phyloP scores from a whole-genome alignment of 2,113 vertebrate species.

The Albula glossodonta region DNA sequence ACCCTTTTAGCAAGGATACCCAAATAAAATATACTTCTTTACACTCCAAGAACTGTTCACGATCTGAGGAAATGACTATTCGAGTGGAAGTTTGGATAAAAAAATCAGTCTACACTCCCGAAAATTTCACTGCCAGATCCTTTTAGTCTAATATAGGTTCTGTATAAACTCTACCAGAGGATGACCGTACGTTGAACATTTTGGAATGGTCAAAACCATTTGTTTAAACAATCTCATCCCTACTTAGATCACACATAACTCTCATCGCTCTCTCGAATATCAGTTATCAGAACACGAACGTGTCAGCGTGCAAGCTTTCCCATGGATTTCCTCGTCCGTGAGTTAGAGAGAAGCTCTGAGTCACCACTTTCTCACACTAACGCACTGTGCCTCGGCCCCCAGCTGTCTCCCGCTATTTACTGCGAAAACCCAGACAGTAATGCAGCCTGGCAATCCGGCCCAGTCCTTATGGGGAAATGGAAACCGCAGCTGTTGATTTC shows the following conservation, averaged over 20 bases:
- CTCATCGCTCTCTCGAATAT: no score
- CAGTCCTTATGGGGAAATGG: background rate
- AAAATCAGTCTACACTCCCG: background rate
- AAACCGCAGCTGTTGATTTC: background rate
- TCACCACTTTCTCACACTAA: background rate
- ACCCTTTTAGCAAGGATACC: background rate
- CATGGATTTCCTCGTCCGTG: background rate
- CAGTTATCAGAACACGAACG: background rate
- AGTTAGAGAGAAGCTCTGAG: background rate
- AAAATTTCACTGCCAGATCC: background rate
- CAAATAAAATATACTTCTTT: background rate
- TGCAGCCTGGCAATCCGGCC: background rate
- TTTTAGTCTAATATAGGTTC: background rate
- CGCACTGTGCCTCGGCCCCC: background rate
- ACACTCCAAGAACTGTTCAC: background rate
- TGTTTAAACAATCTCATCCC: background rate
- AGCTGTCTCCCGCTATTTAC: background rate
- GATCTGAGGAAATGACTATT: background rate
- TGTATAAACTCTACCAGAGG: background rate
- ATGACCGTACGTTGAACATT: background rate
- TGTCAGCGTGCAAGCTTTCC: background rate
- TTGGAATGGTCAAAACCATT: background rate
- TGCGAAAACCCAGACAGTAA: background rate
- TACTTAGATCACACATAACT: background rate
- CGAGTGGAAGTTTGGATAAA: background rate